phyloP scores from a whole-genome alignment of 2,888 invertebrate species.

The Nemotelus nigrinus region DNA sequence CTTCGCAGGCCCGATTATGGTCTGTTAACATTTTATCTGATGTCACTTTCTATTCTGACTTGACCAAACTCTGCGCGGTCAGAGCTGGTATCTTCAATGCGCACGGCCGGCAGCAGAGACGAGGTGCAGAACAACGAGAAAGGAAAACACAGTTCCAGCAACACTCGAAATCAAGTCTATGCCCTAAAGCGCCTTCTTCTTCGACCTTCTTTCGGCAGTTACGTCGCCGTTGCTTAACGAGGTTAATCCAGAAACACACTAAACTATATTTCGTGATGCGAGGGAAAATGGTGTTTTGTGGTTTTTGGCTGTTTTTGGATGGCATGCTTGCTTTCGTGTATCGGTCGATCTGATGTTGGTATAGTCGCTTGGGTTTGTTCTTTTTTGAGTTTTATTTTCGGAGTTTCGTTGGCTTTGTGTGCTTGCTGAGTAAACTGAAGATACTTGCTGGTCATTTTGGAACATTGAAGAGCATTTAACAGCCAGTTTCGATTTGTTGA shows the following conservation, averaged over 20 bases:
- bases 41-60: conserved; percentile 42
- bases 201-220: conserved; percentile 43
- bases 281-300: conserved; percentile 38
- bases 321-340: neutral
- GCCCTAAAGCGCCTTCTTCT: conserved; percentile 41
- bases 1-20: neutral
- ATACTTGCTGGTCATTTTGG: conserved; percentile 16
- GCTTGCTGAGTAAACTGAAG: conserved; percentile 3
- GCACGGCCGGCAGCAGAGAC: neutral
- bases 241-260: conserved; percentile 46
- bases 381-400: neutral
- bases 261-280: conserved; percentile 44
- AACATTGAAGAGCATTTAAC: neutral
- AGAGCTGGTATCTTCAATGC: neutral
- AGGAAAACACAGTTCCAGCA: neutral
- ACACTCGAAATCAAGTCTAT: conserved; percentile 31
- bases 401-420: conserved; percentile 7
- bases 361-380: conserved; percentile 6
- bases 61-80: conserved; percentile 17
- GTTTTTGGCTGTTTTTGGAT: conserved; percentile 40
- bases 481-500: too few relatives aligned
- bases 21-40: conserved; percentile 36
- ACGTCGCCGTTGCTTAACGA: conserved; percentile 38
- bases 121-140: neutral
- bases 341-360: conserved; percentile 19